Percentiles rank a stretch among this genome's conserved stretches.
Evolutionary conservation across 1,140 invertebrate species (phyloP).

Genomic region (Coelopa frigida): DNA sequence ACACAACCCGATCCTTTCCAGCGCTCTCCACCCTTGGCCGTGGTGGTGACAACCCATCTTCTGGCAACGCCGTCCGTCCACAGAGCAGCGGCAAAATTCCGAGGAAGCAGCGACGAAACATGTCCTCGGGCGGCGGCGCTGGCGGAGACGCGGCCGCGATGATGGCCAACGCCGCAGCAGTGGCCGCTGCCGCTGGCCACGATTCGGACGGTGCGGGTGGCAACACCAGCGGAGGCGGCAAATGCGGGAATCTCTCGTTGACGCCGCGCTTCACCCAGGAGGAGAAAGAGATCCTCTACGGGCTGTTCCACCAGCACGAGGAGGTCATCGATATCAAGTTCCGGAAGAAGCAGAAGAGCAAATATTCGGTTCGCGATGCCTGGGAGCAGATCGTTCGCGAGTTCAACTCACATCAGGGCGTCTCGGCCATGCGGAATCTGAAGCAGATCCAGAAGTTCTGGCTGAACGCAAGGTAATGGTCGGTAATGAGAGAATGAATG

Average conservation of each 20-base stretch:
- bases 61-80: too few species aligned
- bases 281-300: slow-evolving; percentile 41
- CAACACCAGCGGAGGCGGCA: slow-evolving; percentile 1
- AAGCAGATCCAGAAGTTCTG: slow-evolving; percentile 45
- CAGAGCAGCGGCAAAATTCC: too few species aligned
- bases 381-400: slow-evolving; percentile 41
- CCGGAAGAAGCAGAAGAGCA: slow-evolving; percentile 37
- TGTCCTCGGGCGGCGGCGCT: too few species aligned
- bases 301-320: slow-evolving; percentile 35
- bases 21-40: not conserved
- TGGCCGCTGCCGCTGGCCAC: not conserved
- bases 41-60: too few species aligned
- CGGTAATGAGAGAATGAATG: too few species aligned
- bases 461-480: slow-evolving; percentile 42
- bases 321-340: slow-evolving; percentile 43
- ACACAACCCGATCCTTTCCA: not conserved
- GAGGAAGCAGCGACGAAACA: slow-evolving; percentile 6
- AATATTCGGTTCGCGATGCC: slow-evolving; percentile 39
- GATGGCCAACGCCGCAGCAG: not conserved
- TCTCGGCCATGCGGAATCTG: slow-evolving; percentile 34
- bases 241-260: slow-evolving; percentile 26
- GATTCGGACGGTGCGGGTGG: slow-evolving; percentile 14
- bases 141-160: not conserved
- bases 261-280: slow-evolving; percentile 40
- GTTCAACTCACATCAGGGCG: slow-evolving; percentile 36